Percentiles rank a stretch among this genome's conserved stretches.
Evolutionary conservation across 2,113 vertebrate genomes (phyloP).

Genomic region (Sorex fumeus): DNA sequence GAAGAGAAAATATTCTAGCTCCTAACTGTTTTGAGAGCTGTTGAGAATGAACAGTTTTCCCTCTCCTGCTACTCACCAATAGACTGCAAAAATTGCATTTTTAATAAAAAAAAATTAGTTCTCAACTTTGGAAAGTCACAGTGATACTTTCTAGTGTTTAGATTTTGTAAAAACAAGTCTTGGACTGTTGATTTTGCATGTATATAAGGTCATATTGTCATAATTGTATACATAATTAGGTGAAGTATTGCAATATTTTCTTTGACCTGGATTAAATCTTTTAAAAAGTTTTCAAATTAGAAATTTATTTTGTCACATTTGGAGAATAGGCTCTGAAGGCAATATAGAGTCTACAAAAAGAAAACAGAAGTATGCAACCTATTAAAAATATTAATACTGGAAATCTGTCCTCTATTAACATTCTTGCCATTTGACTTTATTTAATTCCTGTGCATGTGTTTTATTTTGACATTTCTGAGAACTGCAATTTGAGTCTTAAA

Average conservation of each 20-base stretch:
- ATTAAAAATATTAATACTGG: not conserved
- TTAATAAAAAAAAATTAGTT: not conserved
- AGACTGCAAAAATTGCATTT: not conserved
- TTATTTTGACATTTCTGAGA: conserved; percentile 16
- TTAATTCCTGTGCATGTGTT: not conserved
- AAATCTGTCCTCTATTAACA: not conserved
- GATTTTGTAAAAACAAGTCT: not conserved
- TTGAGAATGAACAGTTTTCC: not conserved
- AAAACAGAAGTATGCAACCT: not conserved
- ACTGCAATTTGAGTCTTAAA: not conserved
- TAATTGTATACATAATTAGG: not conserved
- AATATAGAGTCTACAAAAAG: not conserved
- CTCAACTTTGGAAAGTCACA: conserved; percentile 50
- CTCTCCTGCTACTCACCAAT: not conserved
- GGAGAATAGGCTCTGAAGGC: not conserved
- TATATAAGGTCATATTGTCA: not conserved
- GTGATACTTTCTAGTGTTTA: conserved; percentile 23
- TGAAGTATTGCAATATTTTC: not conserved
- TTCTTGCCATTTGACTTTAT: not conserved
- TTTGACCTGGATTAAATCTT: not conserved
- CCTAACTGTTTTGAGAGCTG: conserved; percentile 27
- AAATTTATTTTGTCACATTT: conserved; percentile 24
- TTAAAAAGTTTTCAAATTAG: not conserved
- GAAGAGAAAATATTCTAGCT: conserved; percentile 53
- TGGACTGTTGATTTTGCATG: not conserved